These are phyloP conservation scores for Hirudinaria manillensis DNA, from an alignment of 2,888 invertebrate genomes.

Conservation along the genomic window DNA sequence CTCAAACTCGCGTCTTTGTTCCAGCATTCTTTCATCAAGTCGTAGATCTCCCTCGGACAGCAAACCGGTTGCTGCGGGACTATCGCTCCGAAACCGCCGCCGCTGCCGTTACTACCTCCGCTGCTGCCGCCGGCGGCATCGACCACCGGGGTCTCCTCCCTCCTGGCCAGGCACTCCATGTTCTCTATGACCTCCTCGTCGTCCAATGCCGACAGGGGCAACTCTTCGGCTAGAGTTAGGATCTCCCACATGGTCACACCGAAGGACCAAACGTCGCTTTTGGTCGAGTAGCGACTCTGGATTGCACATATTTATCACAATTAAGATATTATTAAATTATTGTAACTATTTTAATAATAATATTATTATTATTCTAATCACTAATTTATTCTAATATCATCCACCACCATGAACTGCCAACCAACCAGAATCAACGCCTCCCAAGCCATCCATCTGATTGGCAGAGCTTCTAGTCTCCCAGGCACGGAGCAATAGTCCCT, in stretches of 20 bases:
- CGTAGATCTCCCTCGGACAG: slow-evolving; percentile 80
- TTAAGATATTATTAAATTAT: not conserved
- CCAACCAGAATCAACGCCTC: slow-evolving; percentile 65
- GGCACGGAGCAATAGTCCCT: slow-evolving; percentile 61
- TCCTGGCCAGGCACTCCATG: slow-evolving; percentile 51
- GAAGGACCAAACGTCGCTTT: slow-evolving; percentile 84
- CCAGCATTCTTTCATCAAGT: slow-evolving; percentile 87
- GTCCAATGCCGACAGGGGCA: slow-evolving; percentile 70
- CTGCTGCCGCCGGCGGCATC: not conserved
- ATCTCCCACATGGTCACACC: slow-evolving; percentile 83
- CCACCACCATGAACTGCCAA: not conserved
- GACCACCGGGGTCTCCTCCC: not conserved
- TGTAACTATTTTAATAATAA: not conserved
- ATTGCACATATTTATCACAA: not conserved
- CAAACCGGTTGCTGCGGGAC: slow-evolving; percentile 67
- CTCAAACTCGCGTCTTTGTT: slow-evolving; percentile 72
- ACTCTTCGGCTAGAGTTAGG: slow-evolving; percentile 68
- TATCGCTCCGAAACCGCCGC: slow-evolving; percentile 59
- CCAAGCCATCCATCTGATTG: slow-evolving; percentile 84
- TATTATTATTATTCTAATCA: slow-evolving; percentile 2
- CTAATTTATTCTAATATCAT: not conserved
- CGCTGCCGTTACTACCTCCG: slow-evolving; percentile 64
- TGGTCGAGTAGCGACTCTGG: slow-evolving; percentile 76
- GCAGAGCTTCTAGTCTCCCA: slow-evolving; percentile 58
- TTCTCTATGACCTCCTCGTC: slow-evolving; percentile 74